Evolutionary conservation across 1,140 invertebrate genomes (phyloP), one percentile per base, ranked within the genome.

Genomic region (Dolichoris vasculosae): DNA sequence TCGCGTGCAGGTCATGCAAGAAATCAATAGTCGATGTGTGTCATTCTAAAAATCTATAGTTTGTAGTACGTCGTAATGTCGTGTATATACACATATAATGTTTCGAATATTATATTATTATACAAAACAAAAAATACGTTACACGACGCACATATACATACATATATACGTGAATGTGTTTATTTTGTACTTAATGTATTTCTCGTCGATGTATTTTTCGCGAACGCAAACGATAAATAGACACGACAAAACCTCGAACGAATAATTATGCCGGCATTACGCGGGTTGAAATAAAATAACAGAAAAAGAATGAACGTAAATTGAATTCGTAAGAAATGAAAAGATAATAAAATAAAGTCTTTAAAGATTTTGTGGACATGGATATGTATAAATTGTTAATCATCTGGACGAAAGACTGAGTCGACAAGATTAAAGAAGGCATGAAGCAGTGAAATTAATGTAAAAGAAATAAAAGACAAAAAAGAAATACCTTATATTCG

Each of bases 171-270:
- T 89, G 89, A 87, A 89, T 89, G 89, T 90, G 85, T 90, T 91
- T 91, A 91, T 90, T 91, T 91, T 91, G n/a, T 91, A 91, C 84
- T 89, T 48, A 87, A 89, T 90, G 86, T 90, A 89, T 88, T 89
- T 90, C 76, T 84, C 86, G 87, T 90, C 86, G 83, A 88, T 91
- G 90, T 90, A 90, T 88, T 89, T 89, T 90, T 88, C 71, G 86
- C 84, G 51, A 76, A 75, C 15, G 35, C 15, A 69, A 82, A 85
- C 23, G n/a, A 84, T 26, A 73, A 43, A 67, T 20, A 77, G 32
- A 51, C 40, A 40, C 17, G n/a, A 59, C 23, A 26, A 69, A 55
- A 15, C 9, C 26, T 73, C 26, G 38, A 73, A 43, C 38, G 23
- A 73, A 40, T 43, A 73, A 43, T n/a, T 26, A 40, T 71, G 23